A percentile compares a stretch with the other conserved stretches of the same genome.
Conservation (phyloP, 1,140 invertebrate species). For the Antheraea mylitta region DNA sequence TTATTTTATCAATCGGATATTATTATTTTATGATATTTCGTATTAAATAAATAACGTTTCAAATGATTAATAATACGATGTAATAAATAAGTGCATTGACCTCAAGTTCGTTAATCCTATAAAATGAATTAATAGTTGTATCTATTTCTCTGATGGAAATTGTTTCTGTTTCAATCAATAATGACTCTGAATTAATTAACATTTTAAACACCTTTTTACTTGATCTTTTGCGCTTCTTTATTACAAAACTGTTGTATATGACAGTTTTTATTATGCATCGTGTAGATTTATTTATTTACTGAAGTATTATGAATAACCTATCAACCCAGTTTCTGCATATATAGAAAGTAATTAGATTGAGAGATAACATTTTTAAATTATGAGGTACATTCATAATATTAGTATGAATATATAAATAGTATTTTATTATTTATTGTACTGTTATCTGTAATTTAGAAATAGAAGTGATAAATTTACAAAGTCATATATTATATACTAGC, state of each 20-base stretch:
- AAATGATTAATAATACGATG: background rate
- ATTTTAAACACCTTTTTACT: slow-evolving; percentile 1
- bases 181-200: slow-evolving; percentile 1
- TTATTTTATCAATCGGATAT: slow-evolving; percentile 11
- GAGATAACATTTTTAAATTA: too few species aligned
- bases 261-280: background rate
- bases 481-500: too few species aligned
- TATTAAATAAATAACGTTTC: slow-evolving; percentile 10
- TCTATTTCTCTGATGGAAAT: background rate
- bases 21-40: slow-evolving; percentile 8
- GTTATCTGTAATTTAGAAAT: background rate
- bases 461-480: background rate
- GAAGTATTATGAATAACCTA: background rate
- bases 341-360: background rate
- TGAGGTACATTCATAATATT: too few species aligned
- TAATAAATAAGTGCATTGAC: slow-evolving; percentile 8
- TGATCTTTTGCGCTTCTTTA: slow-evolving; percentile 2
- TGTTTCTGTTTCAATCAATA: slow-evolving; percentile 2
- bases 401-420: too few species aligned
- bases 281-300: background rate
- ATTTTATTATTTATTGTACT: background rate
- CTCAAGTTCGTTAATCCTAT: slow-evolving; percentile 11
- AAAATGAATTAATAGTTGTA: slow-evolving; percentile 11
- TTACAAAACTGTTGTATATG: background rate
- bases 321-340: background rate